These are phyloP conservation scores for Schizopygopsis pylzovi DNA, from an alignment of 2,797 vertebrate genomes.

Conservation along the genomic window DNA sequence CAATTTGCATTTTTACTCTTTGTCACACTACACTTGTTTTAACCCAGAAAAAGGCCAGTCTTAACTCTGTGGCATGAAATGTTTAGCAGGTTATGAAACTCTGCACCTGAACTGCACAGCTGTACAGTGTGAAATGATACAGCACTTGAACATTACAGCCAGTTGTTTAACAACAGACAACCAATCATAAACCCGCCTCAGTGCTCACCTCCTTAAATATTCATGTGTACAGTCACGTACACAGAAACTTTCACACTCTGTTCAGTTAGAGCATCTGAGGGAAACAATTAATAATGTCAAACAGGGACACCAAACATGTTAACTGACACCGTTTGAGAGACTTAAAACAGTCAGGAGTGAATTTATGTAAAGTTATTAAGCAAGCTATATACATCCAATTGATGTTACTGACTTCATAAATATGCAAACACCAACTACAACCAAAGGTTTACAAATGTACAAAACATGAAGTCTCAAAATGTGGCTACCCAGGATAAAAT, in stretches of 20 bases:
- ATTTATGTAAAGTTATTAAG: background rate
- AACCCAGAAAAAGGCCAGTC: background rate
- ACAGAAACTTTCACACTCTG: slow-evolving; percentile 11
- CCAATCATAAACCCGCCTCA: background rate
- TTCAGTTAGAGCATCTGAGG: background rate
- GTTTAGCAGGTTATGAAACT: background rate
- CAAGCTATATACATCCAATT: background rate
- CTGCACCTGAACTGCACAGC: background rate
- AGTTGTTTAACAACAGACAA: slow-evolving; percentile 20
- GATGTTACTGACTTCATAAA: background rate
- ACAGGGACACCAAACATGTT: background rate
- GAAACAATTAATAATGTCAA: slow-evolving; percentile 16
- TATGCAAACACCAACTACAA: background rate
- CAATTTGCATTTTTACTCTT: background rate
- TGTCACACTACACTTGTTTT: background rate
- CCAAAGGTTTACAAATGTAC: background rate
- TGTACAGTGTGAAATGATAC: background rate
- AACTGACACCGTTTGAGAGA: background rate
- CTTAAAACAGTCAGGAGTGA: background rate
- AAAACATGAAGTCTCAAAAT: background rate
- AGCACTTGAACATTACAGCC: background rate
- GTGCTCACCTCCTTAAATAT: slow-evolving; percentile 12
- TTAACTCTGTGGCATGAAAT: background rate
- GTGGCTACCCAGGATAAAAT: background rate
- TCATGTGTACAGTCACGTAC: slow-evolving; percentile 5